Conservation (phyloP, 2,888 invertebrate genomes). For the Calephelis perditalis region DNA sequence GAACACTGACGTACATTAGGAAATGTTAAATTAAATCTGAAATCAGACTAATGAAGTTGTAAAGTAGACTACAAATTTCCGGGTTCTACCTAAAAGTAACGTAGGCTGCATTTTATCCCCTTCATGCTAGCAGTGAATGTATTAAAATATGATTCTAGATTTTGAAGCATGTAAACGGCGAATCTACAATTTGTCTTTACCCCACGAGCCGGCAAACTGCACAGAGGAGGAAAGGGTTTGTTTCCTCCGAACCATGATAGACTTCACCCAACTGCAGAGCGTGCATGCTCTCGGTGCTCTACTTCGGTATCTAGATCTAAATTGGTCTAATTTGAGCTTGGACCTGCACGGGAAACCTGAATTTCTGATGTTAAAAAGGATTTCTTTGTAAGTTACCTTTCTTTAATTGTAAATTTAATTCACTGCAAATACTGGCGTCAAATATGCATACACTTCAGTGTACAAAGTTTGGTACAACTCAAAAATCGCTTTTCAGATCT, state of each 20-base stretch:
- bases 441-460: too few species aligned
- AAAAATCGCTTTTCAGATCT: too few species aligned
- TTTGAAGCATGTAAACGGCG: conserved; percentile 78
- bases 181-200: conserved; percentile 72
- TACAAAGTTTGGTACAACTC: too few species aligned
- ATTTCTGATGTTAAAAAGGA: conserved; percentile 74
- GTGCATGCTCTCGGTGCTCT: conserved; percentile 85
- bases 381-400: conserved; percentile 76
- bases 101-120: too few species aligned
- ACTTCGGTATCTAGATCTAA: conserved; percentile 83
- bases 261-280: conserved; percentile 80
- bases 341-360: conserved; percentile 68
- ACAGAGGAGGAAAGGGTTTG: conserved; percentile 73
- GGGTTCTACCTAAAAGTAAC: too few species aligned
- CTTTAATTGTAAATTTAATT: too few species aligned
- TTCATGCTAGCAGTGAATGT: too few species aligned
- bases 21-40: too few species aligned
- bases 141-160: conserved; percentile 41
- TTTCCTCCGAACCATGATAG: conserved; percentile 80
- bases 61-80: too few species aligned
- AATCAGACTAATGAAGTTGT: too few species aligned
- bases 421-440: too few species aligned
- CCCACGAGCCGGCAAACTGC: conserved; percentile 70
- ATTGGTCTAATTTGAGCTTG: conserved; percentile 75
- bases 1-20: too few species aligned